Conservation (phyloP, 2,797 vertebrate genomes). For the Hydrophis major region DNA sequence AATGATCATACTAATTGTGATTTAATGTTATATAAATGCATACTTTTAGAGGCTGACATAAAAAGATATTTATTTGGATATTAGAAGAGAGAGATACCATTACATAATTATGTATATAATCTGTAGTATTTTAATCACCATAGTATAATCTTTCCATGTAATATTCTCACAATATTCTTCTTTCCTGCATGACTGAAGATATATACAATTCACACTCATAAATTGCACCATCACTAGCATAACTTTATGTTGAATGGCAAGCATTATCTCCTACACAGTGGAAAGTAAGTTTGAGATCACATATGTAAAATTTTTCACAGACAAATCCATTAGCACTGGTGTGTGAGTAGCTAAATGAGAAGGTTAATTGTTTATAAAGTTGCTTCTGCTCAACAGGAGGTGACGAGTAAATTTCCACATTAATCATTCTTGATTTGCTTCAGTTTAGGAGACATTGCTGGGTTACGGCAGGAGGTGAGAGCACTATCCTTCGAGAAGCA, state of each 20-base stretch:
- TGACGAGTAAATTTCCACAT: not conserved
- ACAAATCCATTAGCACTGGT: not conserved
- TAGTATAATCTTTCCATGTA: not conserved
- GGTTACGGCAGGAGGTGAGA: not conserved
- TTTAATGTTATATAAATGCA: not conserved
- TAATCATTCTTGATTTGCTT: not conserved
- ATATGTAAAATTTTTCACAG: not conserved
- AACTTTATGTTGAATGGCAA: not conserved
- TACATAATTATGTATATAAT: not conserved
- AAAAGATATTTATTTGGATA: not conserved
- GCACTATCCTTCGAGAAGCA: constrained; percentile 23
- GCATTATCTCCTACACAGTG: not conserved
- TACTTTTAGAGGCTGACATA: not conserved
- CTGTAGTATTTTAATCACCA: not conserved
- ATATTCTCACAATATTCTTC: not conserved
- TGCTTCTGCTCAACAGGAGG: not conserved
- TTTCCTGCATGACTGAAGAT: constrained; percentile 4
- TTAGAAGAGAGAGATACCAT: rapidly evolving
- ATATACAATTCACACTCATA: constrained; percentile 26
- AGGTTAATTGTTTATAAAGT: not conserved
- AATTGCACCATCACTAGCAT: not conserved
- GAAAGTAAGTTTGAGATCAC: not conserved
- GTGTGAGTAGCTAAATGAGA: not conserved
- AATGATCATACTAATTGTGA: not conserved
- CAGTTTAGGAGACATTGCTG: not conserved